Conservation (phyloP, 1,140 invertebrate species). For the Coelopa frigida region DNA sequence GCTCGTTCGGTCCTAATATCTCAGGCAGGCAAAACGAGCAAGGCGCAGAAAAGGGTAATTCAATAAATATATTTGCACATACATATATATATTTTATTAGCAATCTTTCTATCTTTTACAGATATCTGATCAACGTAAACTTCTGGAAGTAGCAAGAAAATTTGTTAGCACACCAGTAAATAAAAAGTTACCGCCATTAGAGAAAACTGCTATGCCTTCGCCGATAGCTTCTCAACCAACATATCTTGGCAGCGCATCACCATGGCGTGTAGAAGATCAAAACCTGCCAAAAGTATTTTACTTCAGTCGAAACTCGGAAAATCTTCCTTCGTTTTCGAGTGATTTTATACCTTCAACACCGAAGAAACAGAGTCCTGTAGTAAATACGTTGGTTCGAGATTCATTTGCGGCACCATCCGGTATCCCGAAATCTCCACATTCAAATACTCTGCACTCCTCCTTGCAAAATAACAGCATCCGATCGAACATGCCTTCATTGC, state of each 20-base stretch:
- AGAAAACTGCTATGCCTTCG: slow-evolving; percentile 9
- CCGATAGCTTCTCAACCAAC: neutral
- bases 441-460: neutral
- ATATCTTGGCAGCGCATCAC: slow-evolving; percentile 19
- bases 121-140: slow-evolving; percentile 6
- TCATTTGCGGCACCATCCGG: neutral
- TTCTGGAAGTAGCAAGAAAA: slow-evolving; percentile 25
- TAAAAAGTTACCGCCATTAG: slow-evolving; percentile 1
- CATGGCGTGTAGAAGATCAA: slow-evolving; percentile 32
- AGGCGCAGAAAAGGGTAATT: neutral
- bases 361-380: slow-evolving; percentile 10
- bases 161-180: slow-evolving; percentile 30
- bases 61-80: neutral
- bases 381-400: too few relatives aligned
- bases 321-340: slow-evolving; percentile 38
- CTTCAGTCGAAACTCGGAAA: slow-evolving; percentile 28
- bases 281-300: slow-evolving; percentile 27
- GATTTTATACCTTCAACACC: slow-evolving; percentile 22
- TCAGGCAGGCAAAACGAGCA: slow-evolving; percentile 17
- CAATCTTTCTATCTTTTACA: neutral
- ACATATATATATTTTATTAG: neutral
- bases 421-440: neutral
- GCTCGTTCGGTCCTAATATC: slow-evolving; percentile 29
- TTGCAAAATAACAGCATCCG: too few relatives aligned
- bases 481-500: neutral